A percentile compares a stretch with the other conserved stretches of the same genome.
These are phyloP conservation scores for Bergia puertoricense DNA, from an alignment of 92 coral and sea anemone genomes.

Conservation along the genomic window DNA sequence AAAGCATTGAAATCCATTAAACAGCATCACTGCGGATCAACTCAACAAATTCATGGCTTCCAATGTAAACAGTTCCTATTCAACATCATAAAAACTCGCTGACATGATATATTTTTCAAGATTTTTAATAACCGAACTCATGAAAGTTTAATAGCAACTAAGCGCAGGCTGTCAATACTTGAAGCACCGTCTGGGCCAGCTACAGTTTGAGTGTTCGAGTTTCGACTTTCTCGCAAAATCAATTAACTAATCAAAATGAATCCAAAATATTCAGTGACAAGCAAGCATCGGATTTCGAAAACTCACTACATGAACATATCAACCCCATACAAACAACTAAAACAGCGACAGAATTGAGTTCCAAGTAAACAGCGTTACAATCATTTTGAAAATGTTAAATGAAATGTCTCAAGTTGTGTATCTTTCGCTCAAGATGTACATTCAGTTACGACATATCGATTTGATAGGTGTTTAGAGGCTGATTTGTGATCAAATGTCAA, in stretches of 20 bases:
- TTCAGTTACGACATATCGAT: not conserved
- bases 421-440: conserved; percentile 45
- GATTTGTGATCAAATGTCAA: conserved; percentile 40
- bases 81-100: conserved; percentile 57
- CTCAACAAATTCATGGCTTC: conserved; percentile 39
- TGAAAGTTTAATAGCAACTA: conserved; percentile 77
- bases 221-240: conserved; percentile 31
- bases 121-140: conserved; percentile 83
- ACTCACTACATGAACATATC: conserved; percentile 22
- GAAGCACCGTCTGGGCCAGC: conserved; percentile 35
- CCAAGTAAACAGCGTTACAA: conserved; percentile 66
- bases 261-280: conserved; percentile 2
- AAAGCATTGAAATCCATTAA: conserved; percentile 30
- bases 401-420: conserved; percentile 43
- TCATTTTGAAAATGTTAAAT: conserved; percentile 62
- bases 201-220: conserved; percentile 12
- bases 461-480: conserved; percentile 16
- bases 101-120: conserved; percentile 78
- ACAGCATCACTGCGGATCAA: conserved; percentile 34
- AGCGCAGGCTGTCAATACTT: conserved; percentile 55
- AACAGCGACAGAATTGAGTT: conserved; percentile 54
- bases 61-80: conserved; percentile 64
- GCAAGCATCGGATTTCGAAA: conserved; percentile 18
- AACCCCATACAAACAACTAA: conserved; percentile 18
- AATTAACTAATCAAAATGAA: conserved; percentile 26